Conservation (phyloP, 1,140 invertebrate species). For the Cydia splendana region DNA sequence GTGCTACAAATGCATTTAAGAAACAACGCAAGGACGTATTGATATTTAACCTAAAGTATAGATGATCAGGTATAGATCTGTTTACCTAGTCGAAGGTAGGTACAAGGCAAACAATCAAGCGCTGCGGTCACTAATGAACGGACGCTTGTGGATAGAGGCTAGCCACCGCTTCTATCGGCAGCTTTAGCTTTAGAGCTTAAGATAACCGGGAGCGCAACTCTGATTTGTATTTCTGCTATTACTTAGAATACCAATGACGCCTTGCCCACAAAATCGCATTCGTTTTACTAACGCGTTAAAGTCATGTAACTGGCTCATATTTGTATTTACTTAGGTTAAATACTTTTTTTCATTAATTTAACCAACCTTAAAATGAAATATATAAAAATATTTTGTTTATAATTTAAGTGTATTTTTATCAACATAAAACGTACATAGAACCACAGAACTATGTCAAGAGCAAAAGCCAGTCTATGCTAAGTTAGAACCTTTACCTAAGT, state of each 20-base stretch:
- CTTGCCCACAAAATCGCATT: too few species aligned
- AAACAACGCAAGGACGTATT: not conserved
- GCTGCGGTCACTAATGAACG: conserved; percentile 6
- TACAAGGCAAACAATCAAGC: not conserved
- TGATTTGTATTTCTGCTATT: too few species aligned
- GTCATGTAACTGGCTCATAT: too few species aligned
- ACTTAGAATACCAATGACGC: too few species aligned
- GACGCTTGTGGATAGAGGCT: conserved; percentile 11
- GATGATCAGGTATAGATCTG: not conserved
- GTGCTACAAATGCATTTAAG: not conserved
- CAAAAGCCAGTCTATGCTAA: not conserved
- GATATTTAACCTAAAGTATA: not conserved
- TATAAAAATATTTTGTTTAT: too few species aligned
- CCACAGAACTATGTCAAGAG: too few species aligned
- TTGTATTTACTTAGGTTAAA: too few species aligned
- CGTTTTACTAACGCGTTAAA: too few species aligned
- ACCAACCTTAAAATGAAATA: too few species aligned
- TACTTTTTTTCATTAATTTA: too few species aligned
- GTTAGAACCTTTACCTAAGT: not conserved
- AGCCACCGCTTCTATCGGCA: not conserved
- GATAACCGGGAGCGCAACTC: not conserved
- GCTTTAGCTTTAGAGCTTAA: not conserved
- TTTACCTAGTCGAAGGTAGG: not conserved
- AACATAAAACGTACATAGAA: too few species aligned
- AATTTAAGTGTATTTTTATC: too few species aligned